These are phyloP conservation scores for Laothoe populi DNA, from an alignment of 2,888 invertebrate genomes.

Conservation along the genomic window DNA sequence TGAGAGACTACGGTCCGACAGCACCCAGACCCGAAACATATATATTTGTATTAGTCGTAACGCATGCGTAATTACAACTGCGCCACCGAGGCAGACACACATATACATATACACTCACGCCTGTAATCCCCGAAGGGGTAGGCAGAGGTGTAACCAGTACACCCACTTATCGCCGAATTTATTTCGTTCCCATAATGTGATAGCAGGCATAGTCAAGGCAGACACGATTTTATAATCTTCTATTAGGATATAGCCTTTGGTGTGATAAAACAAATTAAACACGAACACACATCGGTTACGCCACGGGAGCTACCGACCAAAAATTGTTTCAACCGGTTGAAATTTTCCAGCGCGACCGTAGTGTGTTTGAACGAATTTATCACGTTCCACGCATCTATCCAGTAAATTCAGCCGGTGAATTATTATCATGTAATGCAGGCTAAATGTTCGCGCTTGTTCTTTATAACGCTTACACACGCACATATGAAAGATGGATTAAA, in stretches of 20 bases:
- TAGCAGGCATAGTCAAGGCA: too few species aligned
- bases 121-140: too few species aligned
- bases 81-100: too few species aligned
- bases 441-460: conserved; percentile 76
- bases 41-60: too few species aligned
- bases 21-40: too few species aligned
- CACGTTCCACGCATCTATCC: conserved; percentile 65
- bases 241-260: neutral
- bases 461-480: conserved; percentile 75
- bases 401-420: conserved; percentile 68
- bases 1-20: too few species aligned
- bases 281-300: neutral
- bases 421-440: conserved; percentile 69
- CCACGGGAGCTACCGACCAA: neutral
- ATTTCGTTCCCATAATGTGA: too few species aligned
- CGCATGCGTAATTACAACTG: too few species aligned
- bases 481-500: conserved; percentile 42
- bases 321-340: neutral
- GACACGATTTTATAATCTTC: neutral
- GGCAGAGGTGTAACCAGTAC: too few species aligned
- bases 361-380: conserved; percentile 57
- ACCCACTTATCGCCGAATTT: too few species aligned
- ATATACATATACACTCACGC: too few species aligned
- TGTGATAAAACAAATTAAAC: neutral
- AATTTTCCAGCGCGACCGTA: conserved; percentile 35